Conservation (phyloP, 2,888 invertebrate species). For the Cremastinae sp. region DNA sequence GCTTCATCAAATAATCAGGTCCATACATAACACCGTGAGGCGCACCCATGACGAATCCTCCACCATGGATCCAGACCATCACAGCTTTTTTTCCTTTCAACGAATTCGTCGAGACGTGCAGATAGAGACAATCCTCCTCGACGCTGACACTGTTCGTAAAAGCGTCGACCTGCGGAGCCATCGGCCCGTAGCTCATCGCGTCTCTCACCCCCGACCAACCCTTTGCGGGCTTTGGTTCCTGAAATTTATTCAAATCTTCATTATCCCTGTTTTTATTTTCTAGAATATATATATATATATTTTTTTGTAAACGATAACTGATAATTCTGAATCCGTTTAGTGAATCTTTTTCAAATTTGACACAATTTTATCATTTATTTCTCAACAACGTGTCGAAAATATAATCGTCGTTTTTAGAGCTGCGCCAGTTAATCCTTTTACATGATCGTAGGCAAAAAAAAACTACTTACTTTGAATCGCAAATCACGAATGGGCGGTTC, state of each 20-base stretch:
- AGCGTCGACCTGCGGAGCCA: constrained; percentile 31
- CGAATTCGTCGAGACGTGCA: constrained; percentile 64
- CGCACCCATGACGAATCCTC: constrained; percentile 62
- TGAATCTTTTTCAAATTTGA: too few relatives aligned
- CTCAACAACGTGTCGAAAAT: too few relatives aligned
- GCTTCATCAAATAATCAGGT: constrained; percentile 67
- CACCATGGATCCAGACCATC: constrained; percentile 69
- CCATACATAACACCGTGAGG: constrained; percentile 48
- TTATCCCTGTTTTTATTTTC: too few relatives aligned
- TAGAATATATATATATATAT: too few relatives aligned
- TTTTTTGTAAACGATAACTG: too few relatives aligned
- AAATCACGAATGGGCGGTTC: constrained; percentile 78
- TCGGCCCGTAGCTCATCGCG: constrained; percentile 21
- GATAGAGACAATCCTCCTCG: constrained; percentile 67
- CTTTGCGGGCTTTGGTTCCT: constrained; percentile 65
- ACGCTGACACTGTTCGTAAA: constrained; percentile 33
- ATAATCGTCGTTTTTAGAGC: too few relatives aligned
- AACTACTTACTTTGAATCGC: constrained; percentile 76
- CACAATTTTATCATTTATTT: too few relatives aligned
- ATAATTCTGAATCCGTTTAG: too few relatives aligned
- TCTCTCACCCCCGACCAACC: constrained; percentile 64
- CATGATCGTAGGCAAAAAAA: too few relatives aligned
- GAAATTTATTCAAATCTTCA: too few relatives aligned
- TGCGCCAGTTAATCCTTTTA: too few relatives aligned
- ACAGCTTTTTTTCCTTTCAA: constrained; percentile 63